Conservation (phyloP, 2,888 invertebrate genomes). For the Apotomis turbidana region DNA sequence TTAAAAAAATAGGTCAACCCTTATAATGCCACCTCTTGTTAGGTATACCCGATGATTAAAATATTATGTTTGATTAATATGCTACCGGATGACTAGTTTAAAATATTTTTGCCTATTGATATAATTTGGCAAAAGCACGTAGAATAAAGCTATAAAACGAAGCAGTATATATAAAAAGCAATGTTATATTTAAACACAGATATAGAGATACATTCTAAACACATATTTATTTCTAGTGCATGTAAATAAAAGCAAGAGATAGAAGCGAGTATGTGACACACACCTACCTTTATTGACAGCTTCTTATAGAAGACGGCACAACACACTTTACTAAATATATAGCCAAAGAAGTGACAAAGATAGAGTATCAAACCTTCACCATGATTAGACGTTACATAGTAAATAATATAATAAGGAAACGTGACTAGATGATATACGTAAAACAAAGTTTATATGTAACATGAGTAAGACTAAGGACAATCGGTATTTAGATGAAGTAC, state of each 20-base stretch:
- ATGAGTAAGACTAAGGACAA: constrained; percentile 17
- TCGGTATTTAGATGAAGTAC: constrained; percentile 24
- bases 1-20: neutral
- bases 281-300: constrained; percentile 72
- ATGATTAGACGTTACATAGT: constrained; percentile 61
- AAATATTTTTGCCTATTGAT: neutral
- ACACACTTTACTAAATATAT: constrained; percentile 46
- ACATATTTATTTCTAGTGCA: constrained; percentile 20
- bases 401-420: constrained; percentile 45
- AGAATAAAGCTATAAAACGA: constrained; percentile 54
- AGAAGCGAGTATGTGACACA: constrained; percentile 56
- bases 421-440: constrained; percentile 24
- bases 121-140: constrained; percentile 3
- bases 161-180: constrained; percentile 51
- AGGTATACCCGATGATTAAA: constrained; percentile 5
- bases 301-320: constrained; percentile 51
- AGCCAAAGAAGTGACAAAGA: constrained; percentile 53
- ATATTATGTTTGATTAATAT: neutral
- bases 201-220: constrained; percentile 1
- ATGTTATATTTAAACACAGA: constrained; percentile 5
- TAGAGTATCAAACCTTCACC: constrained; percentile 82
- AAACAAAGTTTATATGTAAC: constrained; percentile 35
- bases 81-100: constrained; percentile 6
- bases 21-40: constrained; percentile 13
- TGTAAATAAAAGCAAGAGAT: constrained; percentile 55